Conservation (phyloP, 2,113 vertebrate genomes). For the Rhinolophus sinicus region DNA sequence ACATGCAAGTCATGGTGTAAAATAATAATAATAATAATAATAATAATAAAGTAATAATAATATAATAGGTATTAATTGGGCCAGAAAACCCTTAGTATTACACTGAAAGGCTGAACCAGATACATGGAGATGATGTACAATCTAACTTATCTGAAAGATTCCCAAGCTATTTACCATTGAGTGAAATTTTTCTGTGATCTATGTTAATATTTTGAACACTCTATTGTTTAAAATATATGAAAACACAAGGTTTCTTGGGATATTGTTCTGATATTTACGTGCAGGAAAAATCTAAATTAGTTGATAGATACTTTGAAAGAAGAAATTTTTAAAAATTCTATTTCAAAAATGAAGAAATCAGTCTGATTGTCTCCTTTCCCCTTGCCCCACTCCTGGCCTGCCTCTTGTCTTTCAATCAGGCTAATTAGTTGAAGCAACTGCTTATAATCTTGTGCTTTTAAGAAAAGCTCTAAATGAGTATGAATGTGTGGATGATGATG, state of each 20-base stretch:
- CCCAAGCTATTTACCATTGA: background rate
- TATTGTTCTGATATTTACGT: background rate
- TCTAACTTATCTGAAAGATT: slow-evolving; percentile 27
- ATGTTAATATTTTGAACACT: background rate
- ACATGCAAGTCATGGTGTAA: background rate
- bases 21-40: background rate
- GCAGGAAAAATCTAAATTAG: background rate
- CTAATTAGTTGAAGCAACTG: background rate
- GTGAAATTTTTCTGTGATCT: background rate
- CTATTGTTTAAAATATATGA: background rate
- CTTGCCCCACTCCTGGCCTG: background rate
- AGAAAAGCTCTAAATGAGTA: background rate
- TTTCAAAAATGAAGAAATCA: background rate
- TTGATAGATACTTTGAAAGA: background rate
- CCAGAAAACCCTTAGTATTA: background rate
- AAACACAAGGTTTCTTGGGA: background rate
- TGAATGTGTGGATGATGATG: background rate
- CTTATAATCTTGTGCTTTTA: background rate
- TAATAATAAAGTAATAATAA: background rate
- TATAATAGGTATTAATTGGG: background rate
- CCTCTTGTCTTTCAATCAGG: background rate
- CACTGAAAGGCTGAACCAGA: background rate
- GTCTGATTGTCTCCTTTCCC: background rate
- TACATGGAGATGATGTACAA: background rate
- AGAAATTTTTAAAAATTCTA: background rate